A percentile compares a stretch with the other conserved stretches of the same genome.
phyloP scores from a whole-genome alignment of 2,888 invertebrate species.

The Drymonia ruficornis region DNA sequence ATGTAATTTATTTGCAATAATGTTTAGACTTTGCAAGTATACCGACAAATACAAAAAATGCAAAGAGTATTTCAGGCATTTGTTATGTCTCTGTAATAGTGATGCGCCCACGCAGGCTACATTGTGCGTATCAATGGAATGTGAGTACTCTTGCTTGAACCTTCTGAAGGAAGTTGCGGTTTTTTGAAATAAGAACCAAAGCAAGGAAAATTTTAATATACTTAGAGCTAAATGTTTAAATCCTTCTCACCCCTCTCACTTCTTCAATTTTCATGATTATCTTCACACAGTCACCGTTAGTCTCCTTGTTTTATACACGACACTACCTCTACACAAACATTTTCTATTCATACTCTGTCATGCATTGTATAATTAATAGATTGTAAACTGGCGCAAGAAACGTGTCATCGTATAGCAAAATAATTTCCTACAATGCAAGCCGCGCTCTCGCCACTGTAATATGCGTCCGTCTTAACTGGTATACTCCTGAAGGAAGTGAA shows the following conservation, averaged over 20 bases:
- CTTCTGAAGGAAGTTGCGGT: background rate
- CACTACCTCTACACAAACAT: background rate
- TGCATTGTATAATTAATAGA: background rate
- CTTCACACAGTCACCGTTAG: background rate
- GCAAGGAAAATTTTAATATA: too few relatives aligned
- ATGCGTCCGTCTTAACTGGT: slow-evolving; percentile 6
- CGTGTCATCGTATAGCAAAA: background rate
- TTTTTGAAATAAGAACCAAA: background rate
- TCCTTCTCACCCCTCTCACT: background rate
- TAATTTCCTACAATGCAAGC: background rate
- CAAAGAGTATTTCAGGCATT: background rate
- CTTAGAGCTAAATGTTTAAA: background rate
- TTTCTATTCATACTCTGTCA: background rate
- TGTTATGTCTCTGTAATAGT: background rate
- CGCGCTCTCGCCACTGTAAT: background rate
- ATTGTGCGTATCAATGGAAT: background rate
- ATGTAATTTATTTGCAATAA: too few relatives aligned
- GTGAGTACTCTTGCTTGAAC: background rate
- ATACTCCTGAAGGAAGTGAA: slow-evolving; percentile 46
- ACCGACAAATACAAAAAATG: too few relatives aligned
- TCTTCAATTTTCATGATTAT: background rate
- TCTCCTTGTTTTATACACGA: background rate
- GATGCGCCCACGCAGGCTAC: slow-evolving; percentile 3
- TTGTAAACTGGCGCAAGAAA: slow-evolving; percentile 1
- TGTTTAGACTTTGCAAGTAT: too few relatives aligned